phyloP scores from a whole-genome alignment of 2,888 invertebrate species.

The Dastarcus helophoroides region DNA sequence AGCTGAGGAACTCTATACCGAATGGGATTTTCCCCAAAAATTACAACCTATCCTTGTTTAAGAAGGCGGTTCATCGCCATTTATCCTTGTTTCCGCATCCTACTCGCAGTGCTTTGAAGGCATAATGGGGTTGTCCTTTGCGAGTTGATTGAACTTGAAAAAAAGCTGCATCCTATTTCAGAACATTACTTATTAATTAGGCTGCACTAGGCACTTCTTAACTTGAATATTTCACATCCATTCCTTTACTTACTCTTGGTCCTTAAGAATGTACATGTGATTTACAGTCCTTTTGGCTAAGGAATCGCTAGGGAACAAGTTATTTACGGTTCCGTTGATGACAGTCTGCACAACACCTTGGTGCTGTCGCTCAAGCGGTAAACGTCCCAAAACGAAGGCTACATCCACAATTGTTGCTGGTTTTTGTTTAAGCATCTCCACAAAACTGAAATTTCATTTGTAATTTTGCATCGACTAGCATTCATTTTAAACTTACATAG shows the following conservation, averaged over 20 bases:
- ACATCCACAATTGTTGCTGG: conserved; percentile 33
- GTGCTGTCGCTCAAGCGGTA: conserved; percentile 40
- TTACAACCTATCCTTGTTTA: too few species aligned
- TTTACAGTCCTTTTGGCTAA: conserved; percentile 6
- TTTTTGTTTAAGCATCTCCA: conserved; percentile 15
- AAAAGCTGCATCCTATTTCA: too few species aligned
- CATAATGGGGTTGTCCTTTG: too few species aligned
- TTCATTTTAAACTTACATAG: conserved; percentile 24
- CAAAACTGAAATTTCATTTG: conserved; percentile 14
- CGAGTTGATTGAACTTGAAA: too few species aligned
- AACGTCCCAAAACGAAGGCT: conserved; percentile 37
- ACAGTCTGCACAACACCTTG: conserved; percentile 31
- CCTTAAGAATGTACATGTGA: conserved; percentile 2
- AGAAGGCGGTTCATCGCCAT: too few species aligned
- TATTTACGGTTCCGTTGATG: conserved; percentile 13
- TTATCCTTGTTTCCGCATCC: too few species aligned
- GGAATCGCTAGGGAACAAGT: conserved; percentile 21
- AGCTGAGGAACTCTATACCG: too few species aligned
- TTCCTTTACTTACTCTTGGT: conserved; percentile 17
- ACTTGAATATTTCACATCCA: too few species aligned
- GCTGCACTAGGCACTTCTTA: neutral
- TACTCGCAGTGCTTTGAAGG: too few species aligned
- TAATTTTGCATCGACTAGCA: neutral
- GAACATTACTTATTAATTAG: too few species aligned
- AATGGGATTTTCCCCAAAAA: too few species aligned